These are phyloP conservation scores for Cephalopachus bancanus DNA, from an alignment of 2,797 vertebrate genomes.

Conservation along the genomic window DNA sequence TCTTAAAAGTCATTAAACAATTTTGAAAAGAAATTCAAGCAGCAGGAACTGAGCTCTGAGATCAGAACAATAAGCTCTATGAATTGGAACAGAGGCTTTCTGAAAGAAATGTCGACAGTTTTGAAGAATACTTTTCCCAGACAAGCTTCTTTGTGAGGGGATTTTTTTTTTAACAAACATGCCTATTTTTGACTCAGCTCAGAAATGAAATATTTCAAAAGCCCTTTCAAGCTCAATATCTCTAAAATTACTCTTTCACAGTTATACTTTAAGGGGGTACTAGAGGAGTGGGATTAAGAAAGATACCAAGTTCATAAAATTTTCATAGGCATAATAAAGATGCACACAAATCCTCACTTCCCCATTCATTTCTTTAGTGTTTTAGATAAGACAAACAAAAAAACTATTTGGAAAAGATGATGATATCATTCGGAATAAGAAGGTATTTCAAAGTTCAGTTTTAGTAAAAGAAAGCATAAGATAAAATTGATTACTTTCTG, in stretches of 20 bases:
- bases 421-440: neutral
- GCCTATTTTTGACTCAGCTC: slow-evolving; percentile 79
- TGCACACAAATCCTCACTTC: neutral
- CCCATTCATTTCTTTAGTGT: slow-evolving; percentile 7
- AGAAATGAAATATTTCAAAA: slow-evolving; percentile 84
- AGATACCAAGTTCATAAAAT: slow-evolving; percentile 23
- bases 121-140: slow-evolving; percentile 83
- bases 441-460: slow-evolving; percentile 44
- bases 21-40: slow-evolving; percentile 82
- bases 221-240: slow-evolving; percentile 74
- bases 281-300: slow-evolving; percentile 58
- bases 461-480: slow-evolving; percentile 12
- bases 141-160: slow-evolving; percentile 80
- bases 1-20: slow-evolving; percentile 82
- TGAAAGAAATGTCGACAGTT: slow-evolving; percentile 78
- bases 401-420: slow-evolving; percentile 8
- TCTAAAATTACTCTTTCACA: slow-evolving; percentile 78
- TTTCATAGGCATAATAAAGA: slow-evolving; percentile 26
- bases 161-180: slow-evolving; percentile 80
- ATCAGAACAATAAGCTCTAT: slow-evolving; percentile 77
- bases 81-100: slow-evolving; percentile 77
- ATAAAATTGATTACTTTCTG: neutral
- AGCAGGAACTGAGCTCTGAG: slow-evolving; percentile 59
- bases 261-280: slow-evolving; percentile 40
- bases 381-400: slow-evolving; percentile 33